A percentile compares a stretch with the other conserved stretches of the same genome.
These are phyloP conservation scores for Dryocosmus kuriphilus DNA, from an alignment of 2,888 invertebrate genomes.

Conservation along the genomic window DNA sequence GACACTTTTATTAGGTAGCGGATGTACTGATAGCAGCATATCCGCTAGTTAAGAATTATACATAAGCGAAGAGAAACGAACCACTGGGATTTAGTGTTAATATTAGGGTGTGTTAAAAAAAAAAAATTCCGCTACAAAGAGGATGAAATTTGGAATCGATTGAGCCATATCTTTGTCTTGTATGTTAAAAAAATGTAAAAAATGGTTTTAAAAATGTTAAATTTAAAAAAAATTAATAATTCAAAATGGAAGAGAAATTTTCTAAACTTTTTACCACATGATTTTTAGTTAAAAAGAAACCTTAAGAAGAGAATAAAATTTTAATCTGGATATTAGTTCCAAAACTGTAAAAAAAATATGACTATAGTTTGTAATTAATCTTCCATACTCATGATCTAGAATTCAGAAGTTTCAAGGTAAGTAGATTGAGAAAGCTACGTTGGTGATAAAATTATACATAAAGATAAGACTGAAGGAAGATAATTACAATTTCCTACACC, in stretches of 20 bases:
- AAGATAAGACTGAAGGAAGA: background rate
- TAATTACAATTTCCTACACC: background rate
- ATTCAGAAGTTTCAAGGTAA: background rate
- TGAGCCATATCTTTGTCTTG: too few species aligned
- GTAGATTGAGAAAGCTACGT: background rate
- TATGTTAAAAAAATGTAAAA: too few species aligned
- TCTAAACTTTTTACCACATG: too few species aligned
- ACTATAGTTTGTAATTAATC: too few species aligned
- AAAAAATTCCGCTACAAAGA: background rate
- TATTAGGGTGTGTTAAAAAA: background rate
- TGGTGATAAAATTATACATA: background rate
- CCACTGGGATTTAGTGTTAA: background rate
- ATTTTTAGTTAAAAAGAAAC: too few species aligned
- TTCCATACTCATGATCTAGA: background rate
- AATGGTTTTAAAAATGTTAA: too few species aligned
- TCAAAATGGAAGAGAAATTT: too few species aligned
- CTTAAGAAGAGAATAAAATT: too few species aligned
- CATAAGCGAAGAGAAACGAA: background rate
- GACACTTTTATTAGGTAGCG: slow-evolving; percentile 2
- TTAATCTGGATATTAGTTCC: too few species aligned
- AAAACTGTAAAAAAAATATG: too few species aligned
- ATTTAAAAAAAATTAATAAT: too few species aligned
- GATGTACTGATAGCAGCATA: slow-evolving; percentile 8
- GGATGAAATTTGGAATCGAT: background rate
- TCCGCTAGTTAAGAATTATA: slow-evolving; percentile 9